Evolutionary conservation across 2,888 invertebrate genomes (phyloP), one percentile per base, ranked within the genome.

Genomic region (Chesias legatella): DNA sequence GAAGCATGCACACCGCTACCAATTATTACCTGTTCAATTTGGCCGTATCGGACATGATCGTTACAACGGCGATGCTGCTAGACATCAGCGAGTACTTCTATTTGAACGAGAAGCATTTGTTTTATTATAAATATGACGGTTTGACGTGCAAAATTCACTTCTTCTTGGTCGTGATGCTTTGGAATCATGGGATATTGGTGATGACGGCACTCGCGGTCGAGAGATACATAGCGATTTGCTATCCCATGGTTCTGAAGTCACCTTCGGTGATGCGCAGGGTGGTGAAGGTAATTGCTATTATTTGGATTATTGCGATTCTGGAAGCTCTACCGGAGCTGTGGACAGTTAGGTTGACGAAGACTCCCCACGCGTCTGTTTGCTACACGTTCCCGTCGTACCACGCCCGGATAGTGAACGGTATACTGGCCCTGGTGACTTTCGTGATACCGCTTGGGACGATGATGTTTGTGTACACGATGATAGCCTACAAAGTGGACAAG

Each of bases 1-100:
- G 58, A 33, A 71, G 67, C 10, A 80, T 83, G 82, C 82, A 79
- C 38, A 81, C 84, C 0, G 76, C 74, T 0, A 85, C 80, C 8
- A 84, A 85, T 47, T 81, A 67, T 35, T 85, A 84, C 46, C 56
- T 85, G 1, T 80, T 84, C 39, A 73, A 82, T 50, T 58, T 85
- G 45, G 84, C 84, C 0, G 61, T 79, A 3, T 79, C 83, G 0
- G 85, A 85, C 43, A 48, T 80, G n/a, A 51, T 83, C 0, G 71
- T 76, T 0, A 67, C 79, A 0, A 66, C 79, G 10, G 71, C 73
- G 0, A 75, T 82, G 13, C 35, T 77, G 20, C 33, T 79, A 0
- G 73, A 79, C 47, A 23, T 75, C 0, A 53, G 64, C 6, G 60
- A 71, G 5, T 52, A 58, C 25, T 36, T 66, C 1, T 35, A 32